A percentile compares a stretch with the other conserved stretches of the same genome.
Evolutionary conservation across 2,113 vertebrate species (phyloP).

Genomic region (Serilophus lunatus): DNA sequence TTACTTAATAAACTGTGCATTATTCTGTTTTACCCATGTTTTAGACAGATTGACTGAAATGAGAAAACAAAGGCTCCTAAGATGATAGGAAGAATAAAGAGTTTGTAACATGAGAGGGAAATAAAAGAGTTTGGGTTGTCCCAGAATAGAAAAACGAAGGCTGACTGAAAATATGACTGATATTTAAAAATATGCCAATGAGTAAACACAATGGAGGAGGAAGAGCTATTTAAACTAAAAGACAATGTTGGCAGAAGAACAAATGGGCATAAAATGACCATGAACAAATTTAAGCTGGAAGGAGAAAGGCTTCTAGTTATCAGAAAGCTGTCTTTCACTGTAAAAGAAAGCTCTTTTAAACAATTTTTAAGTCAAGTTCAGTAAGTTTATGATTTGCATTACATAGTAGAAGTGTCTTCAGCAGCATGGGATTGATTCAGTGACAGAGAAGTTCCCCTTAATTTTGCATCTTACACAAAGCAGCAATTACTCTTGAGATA

Average conservation of each 20-base stretch:
- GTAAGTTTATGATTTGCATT: neutral
- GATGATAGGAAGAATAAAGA: neutral
- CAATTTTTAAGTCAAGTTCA: neutral
- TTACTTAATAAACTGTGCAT: neutral
- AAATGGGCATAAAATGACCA: conserved; percentile 53
- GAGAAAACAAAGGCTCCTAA: neutral
- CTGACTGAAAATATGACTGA: conserved; percentile 28
- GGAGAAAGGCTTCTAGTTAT: neutral
- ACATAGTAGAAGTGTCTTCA: neutral
- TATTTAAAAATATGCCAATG: conserved; percentile 55
- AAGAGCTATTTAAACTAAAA: conserved; percentile 66
- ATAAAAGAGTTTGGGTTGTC: neutral
- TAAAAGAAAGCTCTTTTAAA: neutral
- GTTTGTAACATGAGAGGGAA: neutral
- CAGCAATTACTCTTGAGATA: neutral
- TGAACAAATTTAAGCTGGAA: conserved; percentile 52
- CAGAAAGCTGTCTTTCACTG: conserved; percentile 9
- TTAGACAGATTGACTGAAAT: neutral
- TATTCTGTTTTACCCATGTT: neutral
- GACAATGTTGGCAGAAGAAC: conserved; percentile 66
- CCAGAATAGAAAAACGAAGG: conserved; percentile 49
- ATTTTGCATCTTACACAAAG: neutral
- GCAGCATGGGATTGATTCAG: neutral
- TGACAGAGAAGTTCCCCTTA: neutral
- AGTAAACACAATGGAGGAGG: conserved; percentile 59